Percentiles rank a stretch among this genome's conserved stretches.
phyloP scores from a whole-genome alignment of 2,797 vertebrate species.

The Heteromormyrus szaboi region DNA sequence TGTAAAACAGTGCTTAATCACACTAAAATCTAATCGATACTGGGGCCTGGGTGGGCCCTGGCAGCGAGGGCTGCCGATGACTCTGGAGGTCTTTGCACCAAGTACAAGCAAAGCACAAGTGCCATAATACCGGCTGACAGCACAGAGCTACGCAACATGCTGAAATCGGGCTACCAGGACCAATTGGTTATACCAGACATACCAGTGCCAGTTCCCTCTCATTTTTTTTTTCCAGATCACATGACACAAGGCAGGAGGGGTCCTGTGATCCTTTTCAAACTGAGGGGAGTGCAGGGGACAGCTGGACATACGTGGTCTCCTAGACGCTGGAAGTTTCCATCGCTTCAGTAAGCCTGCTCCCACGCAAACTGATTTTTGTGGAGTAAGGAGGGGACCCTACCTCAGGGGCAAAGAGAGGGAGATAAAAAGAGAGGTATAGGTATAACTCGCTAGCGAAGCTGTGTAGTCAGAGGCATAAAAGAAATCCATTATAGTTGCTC shows the following conservation, averaged over 20 bases:
- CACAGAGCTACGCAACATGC: background rate
- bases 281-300: background rate
- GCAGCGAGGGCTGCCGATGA: background rate
- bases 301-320: conserved; percentile 36
- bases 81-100: background rate
- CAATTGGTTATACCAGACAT: background rate
- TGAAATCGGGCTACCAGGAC: background rate
- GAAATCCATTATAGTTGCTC: conserved; percentile 62
- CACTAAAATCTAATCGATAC: conserved; percentile 44
- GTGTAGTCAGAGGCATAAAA: conserved; percentile 53
- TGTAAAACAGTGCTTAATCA: conserved; percentile 48
- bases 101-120: background rate
- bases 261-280: background rate
- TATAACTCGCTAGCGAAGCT: conserved; percentile 48
- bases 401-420: conserved; percentile 59
- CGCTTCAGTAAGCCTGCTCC: conserved; percentile 80
- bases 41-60: conserved; percentile 28
- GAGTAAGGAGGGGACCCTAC: conserved; percentile 85
- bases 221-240: background rate
- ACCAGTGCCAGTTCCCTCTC: background rate
- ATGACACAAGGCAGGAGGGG: background rate
- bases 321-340: conserved; percentile 60
- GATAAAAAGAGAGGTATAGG: conserved; percentile 21
- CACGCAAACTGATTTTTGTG: conserved; percentile 88
- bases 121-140: background rate